Evolutionary conservation across 1,140 invertebrate species (phyloP).

Genomic region (Hyles vespertilio): DNA sequence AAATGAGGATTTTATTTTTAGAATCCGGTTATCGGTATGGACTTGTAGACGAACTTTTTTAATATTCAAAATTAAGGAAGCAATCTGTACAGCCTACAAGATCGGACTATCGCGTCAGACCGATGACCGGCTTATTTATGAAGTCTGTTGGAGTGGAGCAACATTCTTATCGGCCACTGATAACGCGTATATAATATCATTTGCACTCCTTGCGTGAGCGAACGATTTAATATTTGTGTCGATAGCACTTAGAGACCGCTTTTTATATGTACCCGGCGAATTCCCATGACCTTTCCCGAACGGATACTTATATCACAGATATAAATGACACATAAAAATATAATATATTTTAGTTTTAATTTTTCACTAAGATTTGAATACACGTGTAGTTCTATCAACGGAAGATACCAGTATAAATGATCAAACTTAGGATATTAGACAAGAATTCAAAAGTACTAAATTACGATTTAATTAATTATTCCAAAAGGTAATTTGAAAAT

Average conservation of each 20-base stretch:
- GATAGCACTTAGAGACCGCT: conserved; percentile 6
- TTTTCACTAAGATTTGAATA: too few relatives aligned
- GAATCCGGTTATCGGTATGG: too few relatives aligned
- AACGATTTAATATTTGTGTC: conserved; percentile 24
- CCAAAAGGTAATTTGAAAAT: too few relatives aligned
- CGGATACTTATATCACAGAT: too few relatives aligned
- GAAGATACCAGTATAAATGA: too few relatives aligned
- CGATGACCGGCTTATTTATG: conserved; percentile 47
- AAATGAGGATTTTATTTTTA: neutral
- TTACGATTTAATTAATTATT: too few relatives aligned
- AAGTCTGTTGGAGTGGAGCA: conserved; percentile 37
- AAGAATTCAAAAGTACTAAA: too few relatives aligned
- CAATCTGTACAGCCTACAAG: conserved; percentile 18
- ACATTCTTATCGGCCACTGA: conserved; percentile 53
- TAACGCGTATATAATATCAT: conserved; percentile 58
- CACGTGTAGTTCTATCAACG: too few relatives aligned
- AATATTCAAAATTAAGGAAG: neutral
- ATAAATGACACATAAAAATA: too few relatives aligned
- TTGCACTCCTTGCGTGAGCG: conserved; percentile 36
- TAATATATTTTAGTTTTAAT: too few relatives aligned
- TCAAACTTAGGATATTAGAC: too few relatives aligned
- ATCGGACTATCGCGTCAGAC: conserved; percentile 31
- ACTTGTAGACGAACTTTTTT: too few relatives aligned
- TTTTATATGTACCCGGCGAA: conserved; percentile 16
- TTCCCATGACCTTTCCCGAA: conserved; percentile 11